Evolutionary conservation across 2,888 invertebrate genomes (phyloP).

Genomic region (Adineta ricciae): DNA sequence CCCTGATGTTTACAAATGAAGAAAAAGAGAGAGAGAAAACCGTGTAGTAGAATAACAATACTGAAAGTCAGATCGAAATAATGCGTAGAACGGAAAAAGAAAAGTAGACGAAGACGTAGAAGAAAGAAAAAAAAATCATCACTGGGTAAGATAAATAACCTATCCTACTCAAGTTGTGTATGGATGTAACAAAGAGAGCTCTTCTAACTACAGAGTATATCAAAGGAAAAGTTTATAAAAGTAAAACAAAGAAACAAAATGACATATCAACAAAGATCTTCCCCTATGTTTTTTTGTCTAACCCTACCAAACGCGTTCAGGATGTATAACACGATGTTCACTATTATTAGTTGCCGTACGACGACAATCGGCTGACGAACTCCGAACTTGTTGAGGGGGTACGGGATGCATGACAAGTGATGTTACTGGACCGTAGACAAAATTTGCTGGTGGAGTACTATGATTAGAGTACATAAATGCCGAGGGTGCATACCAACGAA

Average conservation of each 20-base stretch:
- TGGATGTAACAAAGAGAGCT: background rate
- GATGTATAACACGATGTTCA: background rate
- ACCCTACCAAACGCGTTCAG: background rate
- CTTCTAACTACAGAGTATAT: background rate
- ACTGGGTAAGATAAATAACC: background rate
- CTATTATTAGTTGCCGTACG: background rate
- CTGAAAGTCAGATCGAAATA: slow-evolving; percentile 5
- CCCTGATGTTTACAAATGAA: background rate
- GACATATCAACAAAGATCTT: background rate
- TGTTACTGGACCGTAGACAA: background rate
- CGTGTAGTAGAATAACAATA: background rate
- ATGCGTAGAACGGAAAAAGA: background rate
- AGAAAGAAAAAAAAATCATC: background rate
- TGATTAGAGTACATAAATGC: background rate
- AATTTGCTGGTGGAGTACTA: background rate
- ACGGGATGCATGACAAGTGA: background rate
- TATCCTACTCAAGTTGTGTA: background rate
- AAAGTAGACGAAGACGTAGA: background rate
- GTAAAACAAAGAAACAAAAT: slow-evolving; percentile 6
- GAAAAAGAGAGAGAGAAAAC: background rate
- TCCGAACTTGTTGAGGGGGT: background rate
- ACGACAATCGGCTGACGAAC: background rate
- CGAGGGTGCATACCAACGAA: background rate
- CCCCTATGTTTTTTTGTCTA: background rate
- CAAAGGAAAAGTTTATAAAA: background rate